Percentiles rank a stretch among this genome's conserved stretches.
phyloP scores from a whole-genome alignment of 2,113 vertebrate genomes.

The Eleginops maclovinus region DNA sequence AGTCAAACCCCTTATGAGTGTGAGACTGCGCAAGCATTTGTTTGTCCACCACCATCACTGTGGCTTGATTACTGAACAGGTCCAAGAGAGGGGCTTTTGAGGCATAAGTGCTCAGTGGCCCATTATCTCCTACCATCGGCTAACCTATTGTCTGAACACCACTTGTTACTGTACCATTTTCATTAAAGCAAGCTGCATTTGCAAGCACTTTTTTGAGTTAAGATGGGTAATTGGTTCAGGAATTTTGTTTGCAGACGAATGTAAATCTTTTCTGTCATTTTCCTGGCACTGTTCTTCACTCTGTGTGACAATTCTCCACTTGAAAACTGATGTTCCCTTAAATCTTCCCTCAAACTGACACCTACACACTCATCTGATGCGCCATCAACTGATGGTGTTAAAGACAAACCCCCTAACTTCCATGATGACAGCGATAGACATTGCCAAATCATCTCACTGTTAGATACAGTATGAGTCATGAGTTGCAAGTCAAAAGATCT shows the following conservation, averaged over 20 bases:
- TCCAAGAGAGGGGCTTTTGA: background rate
- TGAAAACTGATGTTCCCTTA: slow-evolving; percentile 4
- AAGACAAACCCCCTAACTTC: slow-evolving; percentile 55
- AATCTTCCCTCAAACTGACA: background rate
- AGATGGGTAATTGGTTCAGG: background rate
- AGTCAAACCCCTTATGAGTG: background rate
- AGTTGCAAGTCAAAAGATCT: background rate
- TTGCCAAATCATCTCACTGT: background rate
- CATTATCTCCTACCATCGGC: background rate
- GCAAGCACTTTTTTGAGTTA: too few relatives aligned
- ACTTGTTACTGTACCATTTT: background rate
- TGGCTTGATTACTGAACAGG: background rate
- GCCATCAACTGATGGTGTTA: slow-evolving; percentile 62
- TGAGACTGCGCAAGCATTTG: background rate
- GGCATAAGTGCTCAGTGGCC: background rate
- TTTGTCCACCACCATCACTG: background rate
- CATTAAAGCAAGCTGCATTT: background rate
- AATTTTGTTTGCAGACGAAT: background rate
- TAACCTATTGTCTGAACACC: background rate
- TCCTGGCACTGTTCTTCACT: background rate
- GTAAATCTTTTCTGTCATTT: background rate
- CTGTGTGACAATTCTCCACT: slow-evolving; percentile 19
- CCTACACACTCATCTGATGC: slow-evolving; percentile 47
- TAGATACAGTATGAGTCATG: slow-evolving; percentile 31
- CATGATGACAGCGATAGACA: slow-evolving; percentile 31